Conservation (phyloP, 2,113 vertebrate species). For the Stigmatopora nigra region DNA sequence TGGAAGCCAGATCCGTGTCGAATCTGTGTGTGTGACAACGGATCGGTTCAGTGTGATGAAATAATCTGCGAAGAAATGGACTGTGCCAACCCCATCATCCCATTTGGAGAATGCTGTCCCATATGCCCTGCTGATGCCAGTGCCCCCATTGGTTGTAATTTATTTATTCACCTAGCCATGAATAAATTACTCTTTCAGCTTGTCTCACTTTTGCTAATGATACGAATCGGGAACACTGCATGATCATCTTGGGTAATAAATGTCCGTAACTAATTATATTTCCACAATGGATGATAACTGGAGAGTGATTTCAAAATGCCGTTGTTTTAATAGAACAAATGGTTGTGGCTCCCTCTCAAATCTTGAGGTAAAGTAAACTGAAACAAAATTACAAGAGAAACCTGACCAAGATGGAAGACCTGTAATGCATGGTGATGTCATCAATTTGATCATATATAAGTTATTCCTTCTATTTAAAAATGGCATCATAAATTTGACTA, state of each 20-base stretch:
- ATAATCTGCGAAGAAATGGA: slow-evolving; percentile 92
- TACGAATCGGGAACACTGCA: slow-evolving; percentile 43
- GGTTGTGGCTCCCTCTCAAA: background rate
- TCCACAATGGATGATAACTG: slow-evolving; percentile 21
- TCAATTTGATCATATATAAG: background rate
- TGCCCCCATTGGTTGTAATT: slow-evolving; percentile 85
- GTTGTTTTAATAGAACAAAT: slow-evolving; percentile 9
- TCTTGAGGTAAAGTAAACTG: background rate
- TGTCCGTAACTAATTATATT: background rate
- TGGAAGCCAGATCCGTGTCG: slow-evolving; percentile 92
- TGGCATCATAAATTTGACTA: background rate
- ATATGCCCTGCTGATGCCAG: slow-evolving; percentile 79
- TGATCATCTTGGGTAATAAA: slow-evolving; percentile 1
- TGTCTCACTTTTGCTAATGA: slow-evolving; percentile 35
- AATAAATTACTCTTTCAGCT: slow-evolving; percentile 68
- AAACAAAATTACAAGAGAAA: background rate
- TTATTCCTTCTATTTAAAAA: background rate
- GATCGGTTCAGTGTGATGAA: slow-evolving; percentile 88
- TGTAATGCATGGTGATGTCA: background rate
- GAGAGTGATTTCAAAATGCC: slow-evolving; percentile 24
- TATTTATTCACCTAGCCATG: slow-evolving; percentile 83
- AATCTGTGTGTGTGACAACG: slow-evolving; percentile 94
- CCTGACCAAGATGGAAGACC: background rate
- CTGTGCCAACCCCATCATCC: slow-evolving; percentile 84
- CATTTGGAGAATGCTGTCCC: slow-evolving; percentile 95